Evolutionary conservation across 2,113 vertebrate species (phyloP), one percentile per base, ranked within the genome.

Genomic region (Dipodomys stephensi): DNA sequence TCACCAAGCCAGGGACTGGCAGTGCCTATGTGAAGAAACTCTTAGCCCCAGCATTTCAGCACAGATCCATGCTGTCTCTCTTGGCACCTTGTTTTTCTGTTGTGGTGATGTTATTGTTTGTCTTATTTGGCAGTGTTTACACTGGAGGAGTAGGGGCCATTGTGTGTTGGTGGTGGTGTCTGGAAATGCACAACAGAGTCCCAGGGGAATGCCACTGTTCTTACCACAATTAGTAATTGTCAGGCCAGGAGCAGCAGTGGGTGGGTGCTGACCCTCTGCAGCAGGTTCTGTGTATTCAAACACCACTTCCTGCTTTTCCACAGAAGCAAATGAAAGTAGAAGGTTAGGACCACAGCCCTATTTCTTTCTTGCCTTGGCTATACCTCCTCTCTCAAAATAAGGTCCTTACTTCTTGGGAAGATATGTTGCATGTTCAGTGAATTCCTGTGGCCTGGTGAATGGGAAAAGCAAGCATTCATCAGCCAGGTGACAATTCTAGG

Each of bases 161-260:
- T 98, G 97, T 96, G 91, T 96, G 87, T 97, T 96, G 35, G 81
- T 95, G 35, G 81, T 95, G 73, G 91, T 0, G 23, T 97, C 97
- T 98, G 94, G 97, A 98, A 98, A 97, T 96, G 93, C 93, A 97
- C 97, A 97, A 57, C 84, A 86, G 91, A 96, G 96, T 98, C 97
- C 97, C 97, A 94, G 95, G 98, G 97, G 97, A 96, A 92, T 16
- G 4, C 94, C 93, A 89, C 57, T 92, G 96, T 80, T 9, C 79
- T 87, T 49, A 86, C 97, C 97, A 97, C 97, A 97, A 94, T 95
- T 78, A 95, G 92, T 68, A 88, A 65, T 97, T 97, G 96, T 98
- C 95, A 92, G 87, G 64, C 87, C 39, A 30, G 86, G 96, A 95
- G 87, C 96, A 96, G 96, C 76, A 71, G 74, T 76, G 83, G 87